Evolutionary conservation across 2,888 invertebrate species (phyloP).

Genomic region (Phalera bucephala): DNA sequence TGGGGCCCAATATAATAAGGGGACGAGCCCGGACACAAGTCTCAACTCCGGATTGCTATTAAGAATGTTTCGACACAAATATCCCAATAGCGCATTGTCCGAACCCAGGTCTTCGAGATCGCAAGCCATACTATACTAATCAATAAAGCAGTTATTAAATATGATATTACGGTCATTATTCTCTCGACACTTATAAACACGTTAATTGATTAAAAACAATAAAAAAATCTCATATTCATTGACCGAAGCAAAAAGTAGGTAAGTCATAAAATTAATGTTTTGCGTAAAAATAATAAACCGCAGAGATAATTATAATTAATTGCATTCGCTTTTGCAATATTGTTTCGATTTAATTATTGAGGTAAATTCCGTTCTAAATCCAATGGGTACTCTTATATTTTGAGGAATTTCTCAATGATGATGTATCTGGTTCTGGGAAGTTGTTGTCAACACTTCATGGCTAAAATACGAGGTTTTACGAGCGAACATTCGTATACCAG

Average conservation of each 20-base stretch:
- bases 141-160: no score
- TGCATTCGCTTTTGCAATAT: no score
- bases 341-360: not conserved
- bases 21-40: no score
- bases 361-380: not conserved
- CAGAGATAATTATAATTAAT: not conserved
- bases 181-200: conserved; percentile 16
- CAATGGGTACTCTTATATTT: not conserved
- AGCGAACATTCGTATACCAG: conserved; percentile 37
- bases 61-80: no score
- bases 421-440: conserved; percentile 34
- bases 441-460: conserved; percentile 25
- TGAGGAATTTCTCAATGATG: conserved; percentile 31
- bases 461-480: conserved; percentile 31
- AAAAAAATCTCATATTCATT: conserved; percentile 13
- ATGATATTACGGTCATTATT: conserved; percentile 24
- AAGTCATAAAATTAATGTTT: conserved; percentile 6
- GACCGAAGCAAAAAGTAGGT: conserved; percentile 9
- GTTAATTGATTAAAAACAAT: conserved; percentile 18
- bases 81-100: no score
- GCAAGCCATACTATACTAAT: no score
- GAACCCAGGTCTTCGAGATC: no score
- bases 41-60: no score
- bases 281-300: conserved; percentile 2
- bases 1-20: no score